Conservation (phyloP, 2,888 invertebrate genomes). For the Ichneumoninae sp. region DNA sequence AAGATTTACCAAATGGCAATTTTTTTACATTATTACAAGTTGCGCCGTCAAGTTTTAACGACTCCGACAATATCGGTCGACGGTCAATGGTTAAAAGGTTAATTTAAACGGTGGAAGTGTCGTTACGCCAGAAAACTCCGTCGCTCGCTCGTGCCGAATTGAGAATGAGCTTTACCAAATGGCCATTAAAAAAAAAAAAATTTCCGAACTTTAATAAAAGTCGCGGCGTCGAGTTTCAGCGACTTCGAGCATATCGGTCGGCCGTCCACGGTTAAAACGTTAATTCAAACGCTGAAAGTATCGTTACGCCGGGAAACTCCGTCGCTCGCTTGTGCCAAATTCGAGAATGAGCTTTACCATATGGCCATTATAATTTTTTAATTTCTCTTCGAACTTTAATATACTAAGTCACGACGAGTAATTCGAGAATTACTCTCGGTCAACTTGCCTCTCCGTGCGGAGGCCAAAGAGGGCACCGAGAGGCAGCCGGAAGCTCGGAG, state of each 20-base stretch:
- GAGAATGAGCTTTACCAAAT: conserved; percentile 13
- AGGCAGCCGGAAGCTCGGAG: conserved; percentile 8
- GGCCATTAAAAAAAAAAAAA: not conserved
- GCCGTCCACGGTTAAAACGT: conserved; percentile 4
- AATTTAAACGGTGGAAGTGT: too few relatives aligned
- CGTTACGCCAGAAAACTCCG: not conserved
- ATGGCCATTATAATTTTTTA: conserved; percentile 8
- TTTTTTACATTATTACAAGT: not conserved
- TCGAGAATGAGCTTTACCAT: conserved; percentile 8
- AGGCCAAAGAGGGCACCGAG: not conserved
- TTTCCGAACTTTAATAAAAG: too few relatives aligned
- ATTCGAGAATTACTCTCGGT: conserved; percentile 1
- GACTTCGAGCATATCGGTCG: conserved; percentile 23
- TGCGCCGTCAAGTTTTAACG: too few relatives aligned
- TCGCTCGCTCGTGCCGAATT: not conserved
- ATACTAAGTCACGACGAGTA: not conserved
- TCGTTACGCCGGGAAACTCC: not conserved
- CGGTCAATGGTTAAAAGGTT: too few relatives aligned
- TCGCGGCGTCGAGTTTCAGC: too few relatives aligned
- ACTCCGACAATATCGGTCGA: too few relatives aligned
- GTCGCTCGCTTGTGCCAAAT: not conserved
- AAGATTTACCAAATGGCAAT: conserved; percentile 13
- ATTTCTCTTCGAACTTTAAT: conserved; percentile 12
- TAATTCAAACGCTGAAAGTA: conserved; percentile 27
- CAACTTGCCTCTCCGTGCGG: not conserved